These are phyloP conservation scores for Scomberomorus guttatus DNA, from an alignment of 2,797 vertebrate genomes.

Conservation along the genomic window DNA sequence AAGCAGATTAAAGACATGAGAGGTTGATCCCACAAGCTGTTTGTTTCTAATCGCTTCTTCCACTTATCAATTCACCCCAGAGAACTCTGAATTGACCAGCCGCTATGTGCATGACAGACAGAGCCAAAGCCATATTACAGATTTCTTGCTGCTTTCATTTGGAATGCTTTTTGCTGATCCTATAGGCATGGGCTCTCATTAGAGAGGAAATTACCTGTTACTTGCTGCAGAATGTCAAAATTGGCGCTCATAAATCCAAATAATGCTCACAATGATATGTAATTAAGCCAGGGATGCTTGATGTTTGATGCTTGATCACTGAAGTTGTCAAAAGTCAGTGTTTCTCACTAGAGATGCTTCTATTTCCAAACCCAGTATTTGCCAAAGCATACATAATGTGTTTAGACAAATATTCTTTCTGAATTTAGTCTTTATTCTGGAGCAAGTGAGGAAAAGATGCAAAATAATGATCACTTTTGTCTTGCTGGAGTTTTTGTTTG, in stretches of 20 bases:
- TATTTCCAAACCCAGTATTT: background rate
- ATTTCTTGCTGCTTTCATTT: constrained; percentile 52
- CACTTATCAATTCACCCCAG: constrained; percentile 70
- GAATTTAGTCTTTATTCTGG: background rate
- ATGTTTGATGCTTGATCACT: background rate
- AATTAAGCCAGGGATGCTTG: background rate
- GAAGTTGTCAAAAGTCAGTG: background rate
- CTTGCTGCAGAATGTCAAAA: constrained; percentile 4
- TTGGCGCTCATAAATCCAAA: constrained; percentile 3
- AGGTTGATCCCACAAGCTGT: constrained; percentile 59
- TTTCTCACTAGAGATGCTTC: background rate
- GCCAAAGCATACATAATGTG: background rate
- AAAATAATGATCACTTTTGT: background rate
- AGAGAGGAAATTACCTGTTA: constrained; percentile 56
- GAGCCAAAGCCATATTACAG: constrained; percentile 70
- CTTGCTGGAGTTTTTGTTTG: background rate
- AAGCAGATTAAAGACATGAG: constrained; percentile 71
- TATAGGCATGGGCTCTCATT: constrained; percentile 42
- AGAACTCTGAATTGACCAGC: constrained; percentile 69
- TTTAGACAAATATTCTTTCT: background rate
- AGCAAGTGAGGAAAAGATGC: background rate
- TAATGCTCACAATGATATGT: constrained; percentile 14
- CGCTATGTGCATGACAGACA: constrained; percentile 76
- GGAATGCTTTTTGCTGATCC: constrained; percentile 38
- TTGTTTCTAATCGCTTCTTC: constrained; percentile 73